Percentiles rank a stretch among this genome's conserved stretches.
Evolutionary conservation across 2,888 invertebrate species (phyloP).

Genomic region (Phymatocera aterrima): DNA sequence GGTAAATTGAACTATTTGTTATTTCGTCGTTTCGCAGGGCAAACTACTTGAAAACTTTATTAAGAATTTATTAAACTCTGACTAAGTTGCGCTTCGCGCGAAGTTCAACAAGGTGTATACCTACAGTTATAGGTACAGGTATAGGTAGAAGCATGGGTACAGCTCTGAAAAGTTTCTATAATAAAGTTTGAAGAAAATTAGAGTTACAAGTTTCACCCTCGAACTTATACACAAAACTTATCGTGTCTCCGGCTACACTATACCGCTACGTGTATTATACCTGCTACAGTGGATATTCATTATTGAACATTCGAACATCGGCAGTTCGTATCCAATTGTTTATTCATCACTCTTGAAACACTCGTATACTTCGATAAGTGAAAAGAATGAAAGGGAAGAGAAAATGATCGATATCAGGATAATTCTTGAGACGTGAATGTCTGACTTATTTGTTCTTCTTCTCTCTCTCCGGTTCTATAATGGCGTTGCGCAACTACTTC

Average conservation of each 20-base stretch:
- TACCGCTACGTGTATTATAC: no score
- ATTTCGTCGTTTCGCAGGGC: slow-evolving; percentile 16
- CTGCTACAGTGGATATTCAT: slow-evolving; percentile 64
- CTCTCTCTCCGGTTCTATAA: slow-evolving; percentile 40
- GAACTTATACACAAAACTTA: slow-evolving; percentile 70
- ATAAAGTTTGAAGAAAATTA: slow-evolving; percentile 70
- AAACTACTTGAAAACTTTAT: slow-evolving; percentile 59
- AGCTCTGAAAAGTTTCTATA: slow-evolving; percentile 62
- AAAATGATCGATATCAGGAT: no score
- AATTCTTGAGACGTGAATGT: no score
- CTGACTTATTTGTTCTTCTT: no score
- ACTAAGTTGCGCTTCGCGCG: slow-evolving; percentile 72
- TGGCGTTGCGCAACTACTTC: slow-evolving; percentile 60
- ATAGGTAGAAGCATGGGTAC: not conserved
- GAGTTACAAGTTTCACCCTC: slow-evolving; percentile 70
- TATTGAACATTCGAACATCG: slow-evolving; percentile 66
- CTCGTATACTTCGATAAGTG: no score
- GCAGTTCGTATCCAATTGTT: not conserved
- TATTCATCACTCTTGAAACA: not conserved
- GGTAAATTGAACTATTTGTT: slow-evolving; percentile 26
- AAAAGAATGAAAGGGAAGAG: no score
- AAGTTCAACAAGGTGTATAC: slow-evolving; percentile 62
- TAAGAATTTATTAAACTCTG: slow-evolving; percentile 73
- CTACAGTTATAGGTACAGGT: no score
- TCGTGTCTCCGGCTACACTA: slow-evolving; percentile 64